Base-by-base conservation (phyloP, 2,888 invertebrate genomes). In the Sclerodermus sp. region DNA sequence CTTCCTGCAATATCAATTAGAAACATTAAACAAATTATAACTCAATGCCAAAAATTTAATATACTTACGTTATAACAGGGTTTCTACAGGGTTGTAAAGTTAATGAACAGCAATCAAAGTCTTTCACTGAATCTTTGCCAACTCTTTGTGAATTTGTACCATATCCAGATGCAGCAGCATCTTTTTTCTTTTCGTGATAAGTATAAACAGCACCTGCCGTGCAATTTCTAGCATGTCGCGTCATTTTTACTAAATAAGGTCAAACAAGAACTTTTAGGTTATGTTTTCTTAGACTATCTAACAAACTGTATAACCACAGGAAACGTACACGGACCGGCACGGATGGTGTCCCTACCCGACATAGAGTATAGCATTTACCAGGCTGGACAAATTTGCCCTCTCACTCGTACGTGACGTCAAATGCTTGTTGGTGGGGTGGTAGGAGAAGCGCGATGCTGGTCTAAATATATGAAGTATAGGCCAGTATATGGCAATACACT, bases 161-260 rank as follows among this genome's bases (percentile, higher is more conserved):
- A 78, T 96, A 99, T 6, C 98, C 98, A 12, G 96, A 96, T 8
- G 91, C 88, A 37, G 90, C 87, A 1, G 96, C 94, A 75, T 99
- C 98, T 74, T 95, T 95, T 77, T 95, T 91, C 80, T 96, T 93
- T 75, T 99, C 99, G 68, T 96, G 93, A 70, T 99, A 98, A 0
- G 98, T 96, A 76, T 99, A 99, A 9, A 98, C 97, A 8, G 97
- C 93, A 49, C 96, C 95, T 1, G 99, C 98, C 1, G 99, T 99
- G 71, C 95, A 95, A 80, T 99, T 99, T 78, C 94, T 88, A 9
- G 96, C 98, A 75, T 99, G 99, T 46, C 99, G 85, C 0, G 95
- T 95, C 95, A 95, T 95, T 63, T 64, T 63, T 34, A n/a, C 34
- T 34, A 34, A 34, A 8, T 34, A 34, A 34, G 10, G 10, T n/a